Percentiles rank a stretch among this genome's conserved stretches.
Evolutionary conservation across 2,888 invertebrate genomes (phyloP).

Genomic region (Heteromyza rotundicornis): DNA sequence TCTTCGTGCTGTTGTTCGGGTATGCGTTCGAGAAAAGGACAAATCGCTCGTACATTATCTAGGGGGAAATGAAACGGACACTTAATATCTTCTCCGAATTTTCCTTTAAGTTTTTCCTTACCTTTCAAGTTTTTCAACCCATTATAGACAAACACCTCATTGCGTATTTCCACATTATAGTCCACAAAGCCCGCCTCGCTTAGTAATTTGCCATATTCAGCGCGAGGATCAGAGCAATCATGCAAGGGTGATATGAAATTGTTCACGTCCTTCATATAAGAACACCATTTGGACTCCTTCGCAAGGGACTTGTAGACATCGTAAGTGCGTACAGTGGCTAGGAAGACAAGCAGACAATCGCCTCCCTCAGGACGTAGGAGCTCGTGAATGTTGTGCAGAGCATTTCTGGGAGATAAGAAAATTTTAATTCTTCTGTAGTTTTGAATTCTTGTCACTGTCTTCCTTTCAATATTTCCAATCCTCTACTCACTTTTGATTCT

Average conservation of each 20-base stretch:
- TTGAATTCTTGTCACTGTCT: not conserved
- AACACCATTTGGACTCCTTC: conserved; percentile 67
- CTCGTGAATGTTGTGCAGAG: conserved; percentile 70
- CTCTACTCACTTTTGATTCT: conserved; percentile 66
- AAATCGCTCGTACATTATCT: conserved; percentile 74
- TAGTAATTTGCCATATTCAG: conserved; percentile 66
- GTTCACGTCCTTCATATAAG: conserved; percentile 71
- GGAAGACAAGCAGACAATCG: conserved; percentile 72
- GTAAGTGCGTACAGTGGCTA: conserved; percentile 73
- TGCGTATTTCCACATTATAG: conserved; percentile 67
- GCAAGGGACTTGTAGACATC: conserved; percentile 72
- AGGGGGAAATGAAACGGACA: too few species aligned
- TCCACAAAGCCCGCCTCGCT: conserved; percentile 69
- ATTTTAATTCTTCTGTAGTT: too few species aligned
- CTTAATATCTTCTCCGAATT: not conserved
- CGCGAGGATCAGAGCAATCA: conserved; percentile 67
- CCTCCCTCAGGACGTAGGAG: conserved; percentile 72
- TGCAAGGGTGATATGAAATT: conserved; percentile 75
- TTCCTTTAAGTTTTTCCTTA: conserved; percentile 41
- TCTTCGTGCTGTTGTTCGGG: conserved; percentile 67
- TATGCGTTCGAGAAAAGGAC: conserved; percentile 72
- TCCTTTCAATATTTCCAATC: conserved; percentile 5
- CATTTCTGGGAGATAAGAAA: conserved; percentile 63
- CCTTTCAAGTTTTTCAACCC: conserved; percentile 68
- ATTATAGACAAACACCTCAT: conserved; percentile 67